Evolutionary conservation across 2,113 vertebrate genomes (phyloP).

Genomic region (Kobus ellipsiprymnus): DNA sequence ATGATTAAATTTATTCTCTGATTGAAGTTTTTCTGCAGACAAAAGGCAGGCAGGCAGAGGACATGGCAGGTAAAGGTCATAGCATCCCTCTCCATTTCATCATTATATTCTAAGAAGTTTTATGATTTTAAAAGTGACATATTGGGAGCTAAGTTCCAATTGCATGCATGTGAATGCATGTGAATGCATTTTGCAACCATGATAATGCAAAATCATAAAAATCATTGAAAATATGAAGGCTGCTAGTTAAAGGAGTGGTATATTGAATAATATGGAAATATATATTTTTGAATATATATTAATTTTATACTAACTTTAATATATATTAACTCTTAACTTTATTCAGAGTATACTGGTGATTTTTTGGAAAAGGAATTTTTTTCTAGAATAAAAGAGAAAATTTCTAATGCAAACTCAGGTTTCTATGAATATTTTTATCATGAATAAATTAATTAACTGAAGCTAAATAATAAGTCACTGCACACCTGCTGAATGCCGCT

Average conservation of each 20-base stretch:
- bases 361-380: background rate
- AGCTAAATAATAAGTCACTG: background rate
- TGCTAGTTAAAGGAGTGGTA: background rate
- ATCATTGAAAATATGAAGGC: background rate
- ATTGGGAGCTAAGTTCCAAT: background rate
- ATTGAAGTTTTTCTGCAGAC: background rate
- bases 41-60: background rate
- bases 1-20: background rate
- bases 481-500: background rate
- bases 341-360: background rate
- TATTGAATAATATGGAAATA: background rate
- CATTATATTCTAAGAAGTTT: background rate
- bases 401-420: background rate
- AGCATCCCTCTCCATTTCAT: background rate
- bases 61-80: background rate
- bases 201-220: background rate
- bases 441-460: conserved; percentile 10
- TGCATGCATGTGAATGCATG: background rate
- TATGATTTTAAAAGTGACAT: background rate
- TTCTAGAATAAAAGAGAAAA: background rate
- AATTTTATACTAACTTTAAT: too few species aligned
- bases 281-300: background rate
- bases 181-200: background rate
- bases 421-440: background rate
- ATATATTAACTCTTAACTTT: background rate